These are phyloP conservation scores for Heterodera carotae DNA, from an alignment of 1,140 invertebrate genomes.

Conservation along the genomic window DNA sequence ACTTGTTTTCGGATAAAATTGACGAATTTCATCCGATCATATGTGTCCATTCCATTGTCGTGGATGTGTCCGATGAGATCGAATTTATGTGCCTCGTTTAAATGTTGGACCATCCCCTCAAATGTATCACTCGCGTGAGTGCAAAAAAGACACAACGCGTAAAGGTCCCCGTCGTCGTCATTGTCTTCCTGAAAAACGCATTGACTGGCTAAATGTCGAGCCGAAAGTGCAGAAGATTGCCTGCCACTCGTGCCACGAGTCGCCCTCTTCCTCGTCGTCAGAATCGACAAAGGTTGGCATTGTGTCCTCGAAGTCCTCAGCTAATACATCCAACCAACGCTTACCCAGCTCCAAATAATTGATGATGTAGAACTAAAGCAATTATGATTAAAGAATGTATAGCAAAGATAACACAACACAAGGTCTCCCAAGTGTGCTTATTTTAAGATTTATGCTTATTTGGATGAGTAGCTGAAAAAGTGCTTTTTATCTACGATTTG, in stretches of 20 bases:
- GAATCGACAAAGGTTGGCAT: conserved; percentile 65
- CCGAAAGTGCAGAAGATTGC: conserved; percentile 27
- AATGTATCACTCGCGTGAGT: conserved; percentile 53
- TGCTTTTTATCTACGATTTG: no score
- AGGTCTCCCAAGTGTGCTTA: no score
- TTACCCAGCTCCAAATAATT: conserved; percentile 65
- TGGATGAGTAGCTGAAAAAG: no score
- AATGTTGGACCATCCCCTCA: conserved; percentile 50
- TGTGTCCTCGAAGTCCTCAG: conserved; percentile 65
- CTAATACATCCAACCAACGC: conserved; percentile 65
- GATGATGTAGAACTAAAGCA: conserved; percentile 65
- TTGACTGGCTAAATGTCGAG: neutral
- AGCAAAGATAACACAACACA: no score
- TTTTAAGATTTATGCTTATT: no score
- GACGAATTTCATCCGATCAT: conserved; percentile 61
- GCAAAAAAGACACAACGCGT: conserved; percentile 61
- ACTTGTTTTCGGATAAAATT: conserved; percentile 63
- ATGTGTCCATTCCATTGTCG: conserved; percentile 56
- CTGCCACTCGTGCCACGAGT: conserved; percentile 62
- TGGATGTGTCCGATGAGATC: conserved; percentile 56
- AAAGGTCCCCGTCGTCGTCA: conserved; percentile 59
- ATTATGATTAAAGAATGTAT: no score
- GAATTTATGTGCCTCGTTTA: conserved; percentile 58
- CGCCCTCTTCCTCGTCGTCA: conserved; percentile 62
- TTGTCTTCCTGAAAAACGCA: conserved; percentile 53